Percentiles rank a stretch among this genome's conserved stretches.
Evolutionary conservation across 2,113 vertebrate species (phyloP).

Genomic region (Arothron firmamentum): DNA sequence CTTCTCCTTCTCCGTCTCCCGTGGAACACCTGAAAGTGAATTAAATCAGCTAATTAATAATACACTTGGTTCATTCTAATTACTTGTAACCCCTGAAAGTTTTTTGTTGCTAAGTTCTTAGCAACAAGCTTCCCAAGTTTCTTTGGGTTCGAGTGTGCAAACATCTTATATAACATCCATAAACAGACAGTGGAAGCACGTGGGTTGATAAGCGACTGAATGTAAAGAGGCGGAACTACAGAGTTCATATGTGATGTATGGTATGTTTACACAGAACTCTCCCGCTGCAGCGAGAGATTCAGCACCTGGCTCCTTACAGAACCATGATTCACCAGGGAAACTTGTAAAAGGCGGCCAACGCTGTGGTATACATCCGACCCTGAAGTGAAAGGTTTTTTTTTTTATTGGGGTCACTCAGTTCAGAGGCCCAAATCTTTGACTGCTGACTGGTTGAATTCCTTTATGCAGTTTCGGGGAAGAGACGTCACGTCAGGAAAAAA

Average conservation of each 20-base stretch:
- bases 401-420: conserved; percentile 12
- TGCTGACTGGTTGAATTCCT: conserved; percentile 7
- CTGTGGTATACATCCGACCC: conserved; percentile 4
- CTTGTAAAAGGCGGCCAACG: conserved; percentile 36
- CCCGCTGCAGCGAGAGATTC: conserved; percentile 43
- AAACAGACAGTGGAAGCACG: conserved; percentile 44
- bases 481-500: conserved; percentile 23
- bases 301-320: conserved; percentile 37
- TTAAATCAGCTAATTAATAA: background rate
- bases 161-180: conserved; percentile 22
- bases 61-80: no score
- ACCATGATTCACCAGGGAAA: conserved; percentile 29
- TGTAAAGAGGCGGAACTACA: conserved; percentile 30
- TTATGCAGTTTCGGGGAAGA: conserved; percentile 26
- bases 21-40: conserved; percentile 77
- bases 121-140: background rate
- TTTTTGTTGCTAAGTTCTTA: conserved; percentile 31
- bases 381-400: background rate
- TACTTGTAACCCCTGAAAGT: conserved; percentile 9
- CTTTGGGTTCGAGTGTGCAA: conserved; percentile 1
- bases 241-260: conserved; percentile 43
- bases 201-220: conserved; percentile 32
- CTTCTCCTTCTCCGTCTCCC: conserved; percentile 87
- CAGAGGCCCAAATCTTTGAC: background rate
- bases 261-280: conserved; percentile 48